Evolutionary conservation across 2,113 vertebrate species (phyloP), one percentile per base, ranked within the genome.

Genomic region (Struthio camelus): DNA sequence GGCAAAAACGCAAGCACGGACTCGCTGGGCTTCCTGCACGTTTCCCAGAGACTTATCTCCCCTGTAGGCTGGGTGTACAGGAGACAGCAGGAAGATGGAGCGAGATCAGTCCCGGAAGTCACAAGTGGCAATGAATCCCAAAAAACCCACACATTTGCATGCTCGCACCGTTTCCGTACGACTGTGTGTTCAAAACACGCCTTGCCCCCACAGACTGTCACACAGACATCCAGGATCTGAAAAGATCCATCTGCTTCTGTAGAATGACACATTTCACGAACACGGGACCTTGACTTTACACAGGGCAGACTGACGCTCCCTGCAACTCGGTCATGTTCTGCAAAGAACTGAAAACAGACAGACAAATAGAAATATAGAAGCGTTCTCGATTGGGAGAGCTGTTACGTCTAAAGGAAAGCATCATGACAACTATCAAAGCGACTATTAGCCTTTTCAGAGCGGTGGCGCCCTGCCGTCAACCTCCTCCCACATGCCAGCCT

Each of bases 1-100:
- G 32, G 46, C 5, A 90, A 36, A 69, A 83, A 25, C 0, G 3
- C 46, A 56, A n/a, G 25, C 19, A 32, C 0, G 0, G 46, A 14
- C 27, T 66, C 1, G 1, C 27, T 58, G 50, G 88, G 59, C 32
- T 91, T 56, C 66, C 50, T 18, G 4, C 8, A 11, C 8, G 5
- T 44, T 58, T 34, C n/a, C 3, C 10, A 24, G 4, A 40, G 19
- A 65, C 16, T 10, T 4, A 16, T 75, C 83, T 83, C 32, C 34
- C 46, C 30, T 48, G 13, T 1, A 54, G 24, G 5, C 86, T 16
- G 11, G 19, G 4, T 9, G 19, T 2, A 40, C 34, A 20, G 83
- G 90, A 75, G 30, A 78, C 27, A 80, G 59, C 1, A 3, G 51
- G 48, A 90, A 56, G 32, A 17, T 0, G 4, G 5, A 61, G 17